Base-by-base conservation (phyloP, 2,797 vertebrate species). In the Cygnus olor region DNA sequence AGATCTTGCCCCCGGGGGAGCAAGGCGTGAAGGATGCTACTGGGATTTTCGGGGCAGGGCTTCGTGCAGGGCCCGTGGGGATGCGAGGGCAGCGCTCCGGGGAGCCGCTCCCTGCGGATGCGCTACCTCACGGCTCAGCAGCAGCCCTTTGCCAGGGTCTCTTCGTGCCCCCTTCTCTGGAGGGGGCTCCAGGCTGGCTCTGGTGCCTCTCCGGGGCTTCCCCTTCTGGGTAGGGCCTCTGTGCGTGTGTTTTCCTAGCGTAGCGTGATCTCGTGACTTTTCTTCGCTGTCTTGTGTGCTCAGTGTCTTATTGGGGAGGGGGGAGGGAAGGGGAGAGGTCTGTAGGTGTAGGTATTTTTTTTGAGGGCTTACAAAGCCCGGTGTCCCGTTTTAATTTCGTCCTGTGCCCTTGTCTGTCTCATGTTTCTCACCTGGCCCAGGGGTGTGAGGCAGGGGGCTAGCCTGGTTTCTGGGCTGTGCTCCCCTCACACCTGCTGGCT, bases 301-400 rank as follows among this genome's bases (percentile, higher is more conserved):
- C 3, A 4, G 17, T 88, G 91, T 96, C 80, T 69, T 63, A 14
- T 34, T 56, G 22, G n/a, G 47, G 73, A 45, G 77, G 71, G 73
- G 49, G 77, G 71, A 10, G 80, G 88, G 73, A 71, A 56, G 30
- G 83, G 89, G 36, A 78, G 83, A 94, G 30, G 44, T 89, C 79
- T 71, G n/a, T 95, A 96, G 93, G 34, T 93, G 66, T 97, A 94
- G 86, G 20, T 70, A 6, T 93, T 90, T 85, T 96, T 95, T 80
- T 68, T 51, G 78, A 85, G 60, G 71, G 77, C 84, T 93, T 47
- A 80, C 10, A 7, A 53, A 88, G 82, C 78, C 84, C 36, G 24
- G 53, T 11, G 14, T 94, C 69, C 71, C 34, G 4, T 85, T 95
- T 94, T 89, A 90, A 40, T 90, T 94, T 90, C n/a, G 80, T 95